These are phyloP conservation scores for Dastarcus helophoroides DNA, from an alignment of 2,888 invertebrate species.

Conservation along the genomic window DNA sequence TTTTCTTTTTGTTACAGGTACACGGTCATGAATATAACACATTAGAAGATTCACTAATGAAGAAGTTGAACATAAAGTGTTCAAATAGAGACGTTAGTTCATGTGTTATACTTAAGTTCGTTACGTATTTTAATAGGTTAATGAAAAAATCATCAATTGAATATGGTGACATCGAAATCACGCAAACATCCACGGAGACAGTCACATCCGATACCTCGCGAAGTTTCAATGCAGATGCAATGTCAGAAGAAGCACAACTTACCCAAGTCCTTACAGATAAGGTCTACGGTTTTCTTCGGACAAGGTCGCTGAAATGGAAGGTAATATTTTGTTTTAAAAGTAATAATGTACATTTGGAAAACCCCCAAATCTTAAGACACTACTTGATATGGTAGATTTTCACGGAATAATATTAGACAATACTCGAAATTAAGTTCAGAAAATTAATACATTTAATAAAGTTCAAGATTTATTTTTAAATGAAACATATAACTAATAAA, in stretches of 20 bases:
- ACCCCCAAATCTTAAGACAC: too few species aligned
- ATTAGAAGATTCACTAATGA: conserved; percentile 59
- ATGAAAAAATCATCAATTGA: conserved; percentile 69
- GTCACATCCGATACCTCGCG: conserved; percentile 40
- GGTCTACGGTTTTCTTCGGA: conserved; percentile 62
- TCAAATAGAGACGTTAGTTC: conserved; percentile 66
- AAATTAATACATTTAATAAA: too few species aligned
- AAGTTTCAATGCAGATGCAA: conserved; percentile 32
- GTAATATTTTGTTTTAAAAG: too few species aligned
- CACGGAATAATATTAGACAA: too few species aligned
- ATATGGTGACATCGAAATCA: conserved; percentile 64
- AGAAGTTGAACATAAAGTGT: conserved; percentile 68
- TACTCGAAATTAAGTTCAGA: too few species aligned
- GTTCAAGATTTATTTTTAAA: too few species aligned
- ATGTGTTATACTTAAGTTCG: conserved; percentile 71
- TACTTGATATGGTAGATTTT: too few species aligned
- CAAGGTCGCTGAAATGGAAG: conserved; percentile 67
- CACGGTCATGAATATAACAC: conserved; percentile 32
- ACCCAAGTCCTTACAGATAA: conserved; percentile 60
- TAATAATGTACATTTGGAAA: too few species aligned
- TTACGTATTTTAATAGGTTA: conserved; percentile 71
- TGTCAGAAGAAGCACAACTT: conserved; percentile 44
- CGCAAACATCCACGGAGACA: conserved; percentile 43
- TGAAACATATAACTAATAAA: too few species aligned
- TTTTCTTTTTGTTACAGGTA: conserved; percentile 33